Evolutionary conservation across 2,888 invertebrate species (phyloP).

Genomic region (Hypena proboscidalis): DNA sequence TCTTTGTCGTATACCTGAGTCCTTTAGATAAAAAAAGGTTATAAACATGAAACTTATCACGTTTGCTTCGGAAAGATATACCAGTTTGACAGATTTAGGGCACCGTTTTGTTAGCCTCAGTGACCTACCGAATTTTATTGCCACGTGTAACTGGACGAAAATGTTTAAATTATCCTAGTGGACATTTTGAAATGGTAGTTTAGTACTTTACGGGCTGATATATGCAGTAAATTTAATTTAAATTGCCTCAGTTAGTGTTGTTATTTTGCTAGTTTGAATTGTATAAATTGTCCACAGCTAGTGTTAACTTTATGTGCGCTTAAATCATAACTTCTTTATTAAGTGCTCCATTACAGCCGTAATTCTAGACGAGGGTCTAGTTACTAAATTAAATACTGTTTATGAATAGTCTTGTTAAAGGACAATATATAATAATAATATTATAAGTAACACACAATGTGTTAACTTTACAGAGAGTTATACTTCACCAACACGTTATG

Average conservation of each 20-base stretch:
- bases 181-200: conserved; percentile 39
- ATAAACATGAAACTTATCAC: conserved; percentile 42
- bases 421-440: too few species aligned
- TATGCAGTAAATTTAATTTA: conserved; percentile 19
- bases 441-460: too few species aligned
- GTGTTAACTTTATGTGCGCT: neutral
- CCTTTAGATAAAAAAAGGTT: conserved; percentile 33
- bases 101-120: conserved; percentile 45
- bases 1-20: conserved; percentile 33
- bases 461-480: too few species aligned
- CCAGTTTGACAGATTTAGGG: conserved; percentile 27
- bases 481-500: too few species aligned
- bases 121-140: conserved; percentile 48
- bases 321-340: too few species aligned
- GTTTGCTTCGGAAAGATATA: too few species aligned
- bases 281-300: neutral
- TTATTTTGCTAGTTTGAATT: too few species aligned
- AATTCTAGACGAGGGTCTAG: too few species aligned
- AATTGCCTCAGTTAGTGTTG: conserved; percentile 7
- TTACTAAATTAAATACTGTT: too few species aligned
- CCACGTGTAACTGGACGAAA: conserved; percentile 45
- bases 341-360: too few species aligned
- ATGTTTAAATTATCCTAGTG: conserved; percentile 51
- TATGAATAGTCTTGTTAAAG: too few species aligned
- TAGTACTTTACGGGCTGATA: conserved; percentile 16